phyloP scores from a whole-genome alignment of 2,888 invertebrate genomes.

The Patella caerulea region DNA sequence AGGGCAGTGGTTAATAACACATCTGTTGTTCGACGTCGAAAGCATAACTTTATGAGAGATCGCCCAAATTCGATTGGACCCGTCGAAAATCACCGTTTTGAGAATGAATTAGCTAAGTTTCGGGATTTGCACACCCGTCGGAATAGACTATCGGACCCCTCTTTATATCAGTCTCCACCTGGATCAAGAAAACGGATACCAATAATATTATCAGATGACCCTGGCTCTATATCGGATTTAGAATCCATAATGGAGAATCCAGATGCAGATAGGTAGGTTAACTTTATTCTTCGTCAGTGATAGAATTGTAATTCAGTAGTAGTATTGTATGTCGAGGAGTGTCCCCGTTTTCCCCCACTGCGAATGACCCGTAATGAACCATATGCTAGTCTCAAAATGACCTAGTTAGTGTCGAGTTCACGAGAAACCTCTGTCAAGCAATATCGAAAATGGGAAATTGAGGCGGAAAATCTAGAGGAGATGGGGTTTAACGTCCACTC shows the following conservation, averaged over 20 bases:
- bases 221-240: conserved; percentile 49
- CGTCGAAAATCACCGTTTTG: conserved; percentile 35
- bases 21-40: conserved; percentile 17
- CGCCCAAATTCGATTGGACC: conserved; percentile 41
- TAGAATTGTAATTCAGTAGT: too few relatives aligned
- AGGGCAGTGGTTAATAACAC: background rate
- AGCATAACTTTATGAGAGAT: conserved; percentile 27
- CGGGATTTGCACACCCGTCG: conserved; percentile 35
- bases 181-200: conserved; percentile 38
- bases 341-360: too few relatives aligned
- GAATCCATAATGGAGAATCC: conserved; percentile 56
- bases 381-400: too few relatives aligned
- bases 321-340: too few relatives aligned
- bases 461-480: too few relatives aligned
- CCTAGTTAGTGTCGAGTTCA: too few relatives aligned
- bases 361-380: too few relatives aligned
- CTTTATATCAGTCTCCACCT: conserved; percentile 29
- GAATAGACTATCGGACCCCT: conserved; percentile 41
- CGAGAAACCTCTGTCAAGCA: too few relatives aligned
- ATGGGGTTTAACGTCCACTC: too few relatives aligned
- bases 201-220: conserved; percentile 44
- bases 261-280: conserved; percentile 34
- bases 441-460: too few relatives aligned
- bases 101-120: conserved; percentile 44
- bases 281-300: too few relatives aligned